A percentile compares a stretch with the other conserved stretches of the same genome.
Conservation (phyloP, 2,113 vertebrate genomes). For the Aptenodytes patagonicus region DNA sequence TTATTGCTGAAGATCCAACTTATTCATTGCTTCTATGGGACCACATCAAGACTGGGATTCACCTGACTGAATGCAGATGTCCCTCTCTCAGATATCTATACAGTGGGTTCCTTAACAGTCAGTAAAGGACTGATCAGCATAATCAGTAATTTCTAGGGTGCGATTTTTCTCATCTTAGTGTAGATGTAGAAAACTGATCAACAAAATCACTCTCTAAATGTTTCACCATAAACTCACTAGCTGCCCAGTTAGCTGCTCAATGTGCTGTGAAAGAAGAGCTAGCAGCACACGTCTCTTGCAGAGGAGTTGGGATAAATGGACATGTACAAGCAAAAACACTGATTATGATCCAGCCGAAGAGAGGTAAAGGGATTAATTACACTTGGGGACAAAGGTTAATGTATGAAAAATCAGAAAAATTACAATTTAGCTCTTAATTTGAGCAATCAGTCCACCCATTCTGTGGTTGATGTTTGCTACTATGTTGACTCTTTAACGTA, state of each 20-base stretch:
- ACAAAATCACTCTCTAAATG: background rate
- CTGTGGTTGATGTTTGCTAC: background rate
- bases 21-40: background rate
- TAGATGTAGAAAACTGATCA: background rate
- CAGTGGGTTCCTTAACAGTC: background rate
- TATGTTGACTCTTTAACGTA: background rate
- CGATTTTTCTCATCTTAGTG: background rate
- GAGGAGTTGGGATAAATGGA: background rate
- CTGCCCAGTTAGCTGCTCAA: background rate
- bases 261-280: background rate
- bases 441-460: background rate
- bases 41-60: background rate
- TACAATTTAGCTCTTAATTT: background rate
- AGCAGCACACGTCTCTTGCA: background rate
- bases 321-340: background rate
- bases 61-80: background rate
- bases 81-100: background rate
- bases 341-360: background rate
- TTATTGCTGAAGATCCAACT: background rate
- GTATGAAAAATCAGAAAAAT: background rate
- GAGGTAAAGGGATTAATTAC: background rate
- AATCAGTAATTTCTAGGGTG: background rate
- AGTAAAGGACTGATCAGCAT: background rate
- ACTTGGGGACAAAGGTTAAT: background rate
- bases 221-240: background rate